Conservation (phyloP, 2,888 invertebrate species). For the Clivina fossor region DNA sequence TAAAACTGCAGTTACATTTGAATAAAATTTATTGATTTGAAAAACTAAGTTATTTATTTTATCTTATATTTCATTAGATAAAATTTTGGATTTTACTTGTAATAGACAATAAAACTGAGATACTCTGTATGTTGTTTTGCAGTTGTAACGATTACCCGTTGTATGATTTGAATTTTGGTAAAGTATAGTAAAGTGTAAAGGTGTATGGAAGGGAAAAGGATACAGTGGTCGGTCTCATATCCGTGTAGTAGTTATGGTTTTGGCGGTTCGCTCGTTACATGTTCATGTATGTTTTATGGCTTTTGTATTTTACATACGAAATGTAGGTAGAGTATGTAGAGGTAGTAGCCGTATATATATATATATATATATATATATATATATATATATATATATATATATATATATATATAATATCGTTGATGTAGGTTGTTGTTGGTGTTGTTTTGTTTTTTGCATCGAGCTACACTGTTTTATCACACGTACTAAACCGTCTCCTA, state of each 20-base stretch:
- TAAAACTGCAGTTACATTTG: too few species aligned
- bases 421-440: constrained; percentile 16
- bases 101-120: too few species aligned
- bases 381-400: too few species aligned
- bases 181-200: neutral
- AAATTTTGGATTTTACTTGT: too few species aligned
- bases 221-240: constrained; percentile 2
- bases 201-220: constrained; percentile 1
- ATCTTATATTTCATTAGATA: too few species aligned
- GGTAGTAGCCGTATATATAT: too few species aligned
- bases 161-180: neutral
- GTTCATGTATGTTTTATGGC: constrained; percentile 32
- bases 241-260: constrained; percentile 30
- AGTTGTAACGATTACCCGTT: neutral
- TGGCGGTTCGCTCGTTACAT: constrained; percentile 32
- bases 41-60: too few species aligned
- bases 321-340: too few species aligned
- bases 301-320: constrained; percentile 32
- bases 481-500: constrained; percentile 27
- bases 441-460: constrained; percentile 25
- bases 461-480: constrained; percentile 29
- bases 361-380: too few species aligned
- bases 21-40: too few species aligned
- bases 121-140: neutral
- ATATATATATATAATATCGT: too few species aligned